Evolutionary conservation across 2,888 invertebrate species (phyloP), one percentile per base, ranked within the genome.

Genomic region (Lacanobia wlatinum): DNA sequence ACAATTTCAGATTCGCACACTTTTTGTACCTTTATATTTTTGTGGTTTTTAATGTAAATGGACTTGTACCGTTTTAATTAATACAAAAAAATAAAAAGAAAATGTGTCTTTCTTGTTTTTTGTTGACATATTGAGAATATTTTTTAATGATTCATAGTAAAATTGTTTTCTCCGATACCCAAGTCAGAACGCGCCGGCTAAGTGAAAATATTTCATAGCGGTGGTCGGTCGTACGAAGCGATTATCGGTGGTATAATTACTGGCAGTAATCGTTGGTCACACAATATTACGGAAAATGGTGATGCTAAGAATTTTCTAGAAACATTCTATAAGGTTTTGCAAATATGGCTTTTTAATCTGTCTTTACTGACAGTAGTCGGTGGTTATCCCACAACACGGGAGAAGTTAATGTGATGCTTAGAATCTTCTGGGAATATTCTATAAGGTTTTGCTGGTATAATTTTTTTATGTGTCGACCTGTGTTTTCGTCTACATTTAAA

Each of bases 141-240:
- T 5, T 3, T 34, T 34, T 34, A 34, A 34, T 5, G 34, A 3
- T 34, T 34, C 34, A 34, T 34, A 34, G 34, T 34, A 5, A 75
- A 9, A 2, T 2, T 34, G 58, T 64, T 18, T 68, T n/a, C 50
- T 10, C 4, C 1, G 0, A 61, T 78, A 68, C 58, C 65, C 52
- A 62, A 68, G 56, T 80, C 6, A 34, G 83, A 78, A 80, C 79
- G 10, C 0, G 43, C 14, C 14, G 18, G 14, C 55, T 61, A 61
- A 72, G 58, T 70, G 58, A 78, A 82, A 78, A 78, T 72, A 82
- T 82, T 79, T 79, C 60, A 71, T 66, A 50, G 56, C 28, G 5
- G 53, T 48, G 34, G 48, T 61, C 8, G 50, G 38, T 72, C 55
- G 67, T 64, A 59, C 65, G 68, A 48, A 60, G 28, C 64, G 72